Conservation (phyloP, 2,797 vertebrate genomes). For the Mus caroli region DNA sequence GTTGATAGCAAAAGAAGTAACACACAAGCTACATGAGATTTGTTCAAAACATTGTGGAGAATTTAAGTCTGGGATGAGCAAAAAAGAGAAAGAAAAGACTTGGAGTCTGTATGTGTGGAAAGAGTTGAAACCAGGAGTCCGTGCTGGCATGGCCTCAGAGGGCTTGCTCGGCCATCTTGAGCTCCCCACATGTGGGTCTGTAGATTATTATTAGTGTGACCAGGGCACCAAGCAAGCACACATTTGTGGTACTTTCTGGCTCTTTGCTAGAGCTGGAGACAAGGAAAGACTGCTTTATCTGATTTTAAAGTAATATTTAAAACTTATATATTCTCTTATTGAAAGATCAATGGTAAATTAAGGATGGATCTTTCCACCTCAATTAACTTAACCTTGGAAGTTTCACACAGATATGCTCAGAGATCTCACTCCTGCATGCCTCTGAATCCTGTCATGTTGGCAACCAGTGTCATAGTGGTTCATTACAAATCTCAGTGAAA, state of each 20-base stretch:
- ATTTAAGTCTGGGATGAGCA: not conserved
- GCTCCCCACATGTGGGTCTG: fast-evolving
- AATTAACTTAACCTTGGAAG: not conserved
- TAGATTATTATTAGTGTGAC: too few relatives aligned
- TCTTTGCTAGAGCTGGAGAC: not conserved
- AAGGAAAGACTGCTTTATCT: not conserved
- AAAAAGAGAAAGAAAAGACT: not conserved
- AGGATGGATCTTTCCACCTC: not conserved
- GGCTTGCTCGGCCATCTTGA: not conserved
- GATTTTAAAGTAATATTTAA: slow-evolving; percentile 36
- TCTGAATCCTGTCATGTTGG: not conserved
- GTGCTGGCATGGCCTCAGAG: fast-evolving
- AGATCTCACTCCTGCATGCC: not conserved
- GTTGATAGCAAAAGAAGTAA: not conserved
- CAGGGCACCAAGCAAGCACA: fast-evolving
- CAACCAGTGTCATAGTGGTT: not conserved
- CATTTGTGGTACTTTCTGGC: not conserved
- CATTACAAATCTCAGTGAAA: not conserved
- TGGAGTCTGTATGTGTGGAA: not conserved
- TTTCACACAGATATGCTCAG: not conserved
- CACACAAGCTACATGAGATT: not conserved
- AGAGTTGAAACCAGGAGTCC: not conserved
- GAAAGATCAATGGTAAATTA: not conserved
- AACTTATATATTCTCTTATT: not conserved
- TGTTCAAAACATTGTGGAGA: not conserved